Percentiles rank a stretch among this genome's conserved stretches.
Conservation (phyloP, 1,140 invertebrate genomes). For the Drosophila eugracilis region DNA sequence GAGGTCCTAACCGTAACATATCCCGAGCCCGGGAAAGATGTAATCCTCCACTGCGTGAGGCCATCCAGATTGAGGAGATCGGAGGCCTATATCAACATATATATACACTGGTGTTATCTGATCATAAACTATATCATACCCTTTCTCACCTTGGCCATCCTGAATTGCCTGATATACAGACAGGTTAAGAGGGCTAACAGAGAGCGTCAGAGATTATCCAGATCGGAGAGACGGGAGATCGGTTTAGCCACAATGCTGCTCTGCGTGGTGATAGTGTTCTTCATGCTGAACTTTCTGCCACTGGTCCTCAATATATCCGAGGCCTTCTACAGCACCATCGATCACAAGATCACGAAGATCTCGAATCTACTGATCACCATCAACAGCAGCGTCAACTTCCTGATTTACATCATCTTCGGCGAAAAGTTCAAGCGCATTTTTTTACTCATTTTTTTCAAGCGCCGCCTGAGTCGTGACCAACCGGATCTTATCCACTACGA, state of each 20-base stretch:
- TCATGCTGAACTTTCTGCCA: constrained; percentile 96
- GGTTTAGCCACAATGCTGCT: constrained; percentile 96
- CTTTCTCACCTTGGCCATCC: constrained; percentile 92
- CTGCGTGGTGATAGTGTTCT: constrained; percentile 96
- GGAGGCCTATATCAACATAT: constrained; percentile 91
- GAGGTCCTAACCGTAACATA: constrained; percentile 85
- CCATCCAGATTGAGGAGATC: constrained; percentile 90
- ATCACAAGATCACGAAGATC: constrained; percentile 92
- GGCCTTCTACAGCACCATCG: constrained; percentile 88
- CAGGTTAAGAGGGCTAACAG: constrained; percentile 93
- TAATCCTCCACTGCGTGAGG: constrained; percentile 88
- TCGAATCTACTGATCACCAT: constrained; percentile 97
- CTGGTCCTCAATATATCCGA: constrained; percentile 95
- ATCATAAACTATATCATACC: constrained; percentile 96
- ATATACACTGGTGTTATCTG: constrained; percentile 97
- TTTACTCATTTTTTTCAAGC: constrained; percentile 93
- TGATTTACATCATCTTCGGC: constrained; percentile 98
- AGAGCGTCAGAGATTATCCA: constrained; percentile 92
- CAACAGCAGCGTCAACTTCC: constrained; percentile 98
- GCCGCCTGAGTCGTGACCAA: constrained; percentile 87
- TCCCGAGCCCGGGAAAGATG: constrained; percentile 38
- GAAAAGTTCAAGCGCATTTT: constrained; percentile 97
- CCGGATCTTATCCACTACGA: constrained; percentile 92
- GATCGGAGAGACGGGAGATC: constrained; percentile 93
- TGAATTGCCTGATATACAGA: constrained; percentile 95